Percentiles rank a stretch among this genome's conserved stretches.
phyloP scores from a whole-genome alignment of 2,113 vertebrate species.

The Dendropsophus ebraccatus region DNA sequence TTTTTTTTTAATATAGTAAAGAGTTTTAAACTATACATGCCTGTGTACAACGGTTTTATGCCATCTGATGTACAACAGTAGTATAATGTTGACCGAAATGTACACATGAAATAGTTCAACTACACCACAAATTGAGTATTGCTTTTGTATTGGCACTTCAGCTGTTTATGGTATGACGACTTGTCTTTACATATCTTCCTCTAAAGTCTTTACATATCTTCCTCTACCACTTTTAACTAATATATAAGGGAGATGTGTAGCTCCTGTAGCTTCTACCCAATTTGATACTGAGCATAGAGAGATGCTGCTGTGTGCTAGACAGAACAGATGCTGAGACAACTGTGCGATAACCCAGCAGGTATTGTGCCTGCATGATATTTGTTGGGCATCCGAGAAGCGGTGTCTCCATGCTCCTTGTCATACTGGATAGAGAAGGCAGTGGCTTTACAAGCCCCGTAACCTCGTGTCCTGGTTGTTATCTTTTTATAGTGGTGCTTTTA shows the following conservation, averaged over 20 bases:
- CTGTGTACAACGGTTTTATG: conserved; percentile 67
- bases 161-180: conserved; percentile 66
- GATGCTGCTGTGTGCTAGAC: too few relatives aligned
- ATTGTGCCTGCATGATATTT: too few relatives aligned
- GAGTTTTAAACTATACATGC: conserved; percentile 71
- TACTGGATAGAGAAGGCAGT: too few relatives aligned
- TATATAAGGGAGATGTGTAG: not conserved
- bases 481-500: conserved; percentile 36
- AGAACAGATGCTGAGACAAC: too few relatives aligned
- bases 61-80: conserved; percentile 65
- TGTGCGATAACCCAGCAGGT: too few relatives aligned
- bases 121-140: conserved; percentile 19
- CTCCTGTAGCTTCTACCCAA: too few relatives aligned
- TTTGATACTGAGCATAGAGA: too few relatives aligned
- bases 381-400: too few relatives aligned
- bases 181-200: not conserved
- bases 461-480: not conserved
- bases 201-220: not conserved
- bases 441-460: not conserved
- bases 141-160: conserved; percentile 61
- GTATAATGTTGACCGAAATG: conserved; percentile 60
- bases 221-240: conserved; percentile 42
- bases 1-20: conserved; percentile 72
- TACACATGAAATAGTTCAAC: conserved; percentile 61
- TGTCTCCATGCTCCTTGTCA: too few relatives aligned